Conservation (phyloP, 2,113 vertebrate species). For the Heterocephalus glaber region DNA sequence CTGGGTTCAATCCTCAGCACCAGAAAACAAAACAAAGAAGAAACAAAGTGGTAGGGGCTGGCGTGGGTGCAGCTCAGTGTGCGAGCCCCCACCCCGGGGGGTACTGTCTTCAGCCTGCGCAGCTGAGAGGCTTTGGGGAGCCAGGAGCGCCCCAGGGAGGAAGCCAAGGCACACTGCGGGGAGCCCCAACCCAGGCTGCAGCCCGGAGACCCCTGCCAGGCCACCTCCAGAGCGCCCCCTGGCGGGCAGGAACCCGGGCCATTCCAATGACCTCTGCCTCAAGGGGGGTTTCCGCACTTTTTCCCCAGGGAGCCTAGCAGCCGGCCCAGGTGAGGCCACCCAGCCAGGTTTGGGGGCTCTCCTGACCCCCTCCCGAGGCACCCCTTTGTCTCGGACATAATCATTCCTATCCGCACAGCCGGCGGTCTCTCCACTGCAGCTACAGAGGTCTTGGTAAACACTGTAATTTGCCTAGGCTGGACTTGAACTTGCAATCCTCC, state of each 20-base stretch:
- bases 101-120: not conserved
- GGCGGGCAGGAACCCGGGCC: not conserved
- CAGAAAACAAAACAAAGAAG: not conserved
- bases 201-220: not conserved
- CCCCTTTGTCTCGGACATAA: not conserved
- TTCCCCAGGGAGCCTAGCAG: not conserved
- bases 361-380: not conserved
- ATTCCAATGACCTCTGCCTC: not conserved
- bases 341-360: not conserved
- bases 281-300: not conserved
- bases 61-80: not conserved
- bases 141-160: fast-evolving
- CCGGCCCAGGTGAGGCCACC: not conserved
- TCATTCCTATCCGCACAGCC: not conserved
- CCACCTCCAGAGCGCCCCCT: not conserved
- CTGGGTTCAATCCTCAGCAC: not conserved
- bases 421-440: not conserved
- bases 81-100: not conserved
- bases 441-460: not conserved
- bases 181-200: not conserved
- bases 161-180: not conserved
- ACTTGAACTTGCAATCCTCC: not conserved
- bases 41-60: not conserved
- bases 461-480: not conserved
- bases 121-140: not conserved